Conservation (phyloP, 2,797 vertebrate genomes). For the Falco peregrinus region DNA sequence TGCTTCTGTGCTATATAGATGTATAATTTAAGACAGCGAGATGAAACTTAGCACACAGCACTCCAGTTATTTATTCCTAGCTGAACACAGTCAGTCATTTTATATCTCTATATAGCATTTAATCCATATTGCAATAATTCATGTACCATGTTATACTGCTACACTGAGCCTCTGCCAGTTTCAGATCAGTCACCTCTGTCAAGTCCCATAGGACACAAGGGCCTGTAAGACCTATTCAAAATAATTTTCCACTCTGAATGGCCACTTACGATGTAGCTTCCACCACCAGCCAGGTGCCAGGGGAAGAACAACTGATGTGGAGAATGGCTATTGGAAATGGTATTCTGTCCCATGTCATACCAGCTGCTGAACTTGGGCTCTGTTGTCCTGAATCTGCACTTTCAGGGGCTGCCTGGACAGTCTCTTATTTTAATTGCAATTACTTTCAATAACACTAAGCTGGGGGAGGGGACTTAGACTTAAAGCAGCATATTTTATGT, state of each 20-base stretch:
- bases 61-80: constrained; percentile 15
- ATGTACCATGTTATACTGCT: not conserved
- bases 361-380: constrained; percentile 29
- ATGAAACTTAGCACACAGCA: not conserved
- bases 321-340: not conserved
- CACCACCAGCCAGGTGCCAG: not conserved
- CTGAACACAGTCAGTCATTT: not conserved
- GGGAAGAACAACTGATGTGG: not conserved
- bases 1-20: not conserved
- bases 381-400: not conserved
- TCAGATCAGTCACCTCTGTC: constrained; percentile 20
- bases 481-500: constrained; percentile 54
- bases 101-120: not conserved
- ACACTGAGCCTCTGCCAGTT: not conserved
- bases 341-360: not conserved
- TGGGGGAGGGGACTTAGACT: not conserved
- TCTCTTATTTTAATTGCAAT: constrained; percentile 45
- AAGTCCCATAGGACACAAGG: not conserved
- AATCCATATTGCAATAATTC: constrained; percentile 5
- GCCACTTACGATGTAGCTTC: not conserved
- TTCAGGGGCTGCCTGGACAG: not conserved
- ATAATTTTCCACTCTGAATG: not conserved
- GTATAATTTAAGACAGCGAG: not conserved
- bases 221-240: not conserved
- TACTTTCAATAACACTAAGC: constrained; percentile 46